Conservation (phyloP, 2,797 vertebrate genomes). For the Hafferia zeledoni region DNA sequence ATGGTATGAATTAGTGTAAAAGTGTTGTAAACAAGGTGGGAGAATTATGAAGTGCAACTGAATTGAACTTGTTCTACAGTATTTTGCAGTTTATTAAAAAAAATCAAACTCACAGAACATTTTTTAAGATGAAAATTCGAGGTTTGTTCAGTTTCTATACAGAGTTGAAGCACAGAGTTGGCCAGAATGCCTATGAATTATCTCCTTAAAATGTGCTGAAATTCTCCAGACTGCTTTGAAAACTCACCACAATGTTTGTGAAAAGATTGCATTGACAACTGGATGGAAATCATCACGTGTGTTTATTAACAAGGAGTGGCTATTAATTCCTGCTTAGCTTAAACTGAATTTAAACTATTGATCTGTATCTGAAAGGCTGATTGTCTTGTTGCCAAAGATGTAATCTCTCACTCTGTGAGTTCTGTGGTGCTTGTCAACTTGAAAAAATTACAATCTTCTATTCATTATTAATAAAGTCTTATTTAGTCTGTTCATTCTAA, state of each 20-base stretch:
- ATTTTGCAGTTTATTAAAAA: background rate
- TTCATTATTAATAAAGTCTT: background rate
- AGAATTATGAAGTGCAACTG: background rate
- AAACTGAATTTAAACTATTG: background rate
- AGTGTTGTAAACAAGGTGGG: background rate
- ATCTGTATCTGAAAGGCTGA: slow-evolving; percentile 1
- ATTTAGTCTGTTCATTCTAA: background rate
- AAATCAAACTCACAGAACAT: accelerated
- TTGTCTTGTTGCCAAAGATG: background rate
- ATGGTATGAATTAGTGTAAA: background rate
- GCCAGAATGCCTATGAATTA: background rate
- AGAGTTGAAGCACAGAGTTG: background rate
- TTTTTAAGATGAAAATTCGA: background rate
- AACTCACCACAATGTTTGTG: background rate
- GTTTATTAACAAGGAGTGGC: background rate
- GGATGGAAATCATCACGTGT: background rate
- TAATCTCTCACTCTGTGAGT: background rate
- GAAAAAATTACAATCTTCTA: background rate
- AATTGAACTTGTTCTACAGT: background rate
- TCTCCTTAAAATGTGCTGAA: accelerated
- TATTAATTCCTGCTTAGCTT: background rate
- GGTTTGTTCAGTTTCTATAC: background rate
- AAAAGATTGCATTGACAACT: background rate
- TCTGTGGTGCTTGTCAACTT: background rate
- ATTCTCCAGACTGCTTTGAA: background rate